Evolutionary conservation across 2,113 vertebrate species (phyloP), one percentile per base, ranked within the genome.

Genomic region (Zosterops lateralis): DNA sequence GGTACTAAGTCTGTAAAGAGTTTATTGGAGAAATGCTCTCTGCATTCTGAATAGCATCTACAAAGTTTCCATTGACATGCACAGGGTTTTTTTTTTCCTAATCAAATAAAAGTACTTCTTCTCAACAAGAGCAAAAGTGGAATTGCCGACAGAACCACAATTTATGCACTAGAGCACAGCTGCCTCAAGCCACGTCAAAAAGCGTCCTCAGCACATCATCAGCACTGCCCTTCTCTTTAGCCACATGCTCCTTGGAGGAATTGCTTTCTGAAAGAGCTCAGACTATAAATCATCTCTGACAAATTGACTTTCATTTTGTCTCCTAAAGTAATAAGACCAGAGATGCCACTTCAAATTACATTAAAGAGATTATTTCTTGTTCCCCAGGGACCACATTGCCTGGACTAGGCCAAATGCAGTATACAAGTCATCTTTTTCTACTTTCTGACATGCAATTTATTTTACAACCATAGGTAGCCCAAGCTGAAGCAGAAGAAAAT

Each of bases 241-340:
- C 50, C 74, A 67, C 60, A 80, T 0, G 0, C 3, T 74, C 31
- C 81, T 26, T 83, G 82, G 38, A 96, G 42, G 50, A 82, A 79
- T 25, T 45, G n/a, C 42, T 56, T 93, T 87, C 76, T 68, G 28
- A 68, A 95, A 93, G n/a, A 95, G 34, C 66, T 78, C 47, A 70
- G 68, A 71, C 72, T 81, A 48, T 81, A 94, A 94, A 96, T 96
- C 75, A 92, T 31, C 53, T 77, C 34, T 68, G 91, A 95, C 77
- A 97, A 97, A 96, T 64, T 90, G 80, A 94, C 83, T 95, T 97
- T 84, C 91, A 79, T 88, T 97, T 92, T 91, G 44, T 93, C 71
- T 90, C 82, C 34, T 58, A 66, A 82, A 56, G 48, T 67, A 95
- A 71, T 79, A 82, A 58, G 45, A 83, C 72, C 73, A 81, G 87